Evolutionary conservation across 2,888 invertebrate species (phyloP).

Genomic region (Tiphia femorata): DNA sequence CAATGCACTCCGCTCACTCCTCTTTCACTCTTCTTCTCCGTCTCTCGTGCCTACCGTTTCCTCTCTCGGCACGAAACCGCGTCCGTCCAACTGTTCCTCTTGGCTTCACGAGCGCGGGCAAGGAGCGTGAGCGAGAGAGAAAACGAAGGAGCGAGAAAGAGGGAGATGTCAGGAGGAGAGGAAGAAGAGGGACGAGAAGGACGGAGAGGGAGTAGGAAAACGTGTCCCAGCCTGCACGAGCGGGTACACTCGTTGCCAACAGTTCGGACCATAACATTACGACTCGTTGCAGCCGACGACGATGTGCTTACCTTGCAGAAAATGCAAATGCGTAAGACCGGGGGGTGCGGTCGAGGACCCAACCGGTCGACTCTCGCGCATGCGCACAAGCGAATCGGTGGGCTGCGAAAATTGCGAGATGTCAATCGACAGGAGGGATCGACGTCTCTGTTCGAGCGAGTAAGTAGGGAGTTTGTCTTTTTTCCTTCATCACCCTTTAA

Average conservation of each 20-base stretch:
- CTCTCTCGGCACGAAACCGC: background rate
- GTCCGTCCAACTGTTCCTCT: no score
- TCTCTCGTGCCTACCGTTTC: background rate
- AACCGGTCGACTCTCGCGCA: no score
- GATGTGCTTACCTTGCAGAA: no score
- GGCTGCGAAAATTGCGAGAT: no score
- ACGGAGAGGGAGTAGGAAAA: conserved; percentile 51
- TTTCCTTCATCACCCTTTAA: no score
- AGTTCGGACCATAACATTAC: conserved; percentile 64
- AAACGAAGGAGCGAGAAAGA: conserved; percentile 13
- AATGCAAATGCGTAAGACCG: no score
- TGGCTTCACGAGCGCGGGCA: background rate
- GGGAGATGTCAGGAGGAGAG: background rate
- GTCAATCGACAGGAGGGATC: no score
- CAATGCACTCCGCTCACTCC: background rate
- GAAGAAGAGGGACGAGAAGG: background rate
- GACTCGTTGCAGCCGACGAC: no score
- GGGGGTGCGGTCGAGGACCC: no score
- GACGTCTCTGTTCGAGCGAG: no score
- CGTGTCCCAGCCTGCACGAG: conserved; percentile 65
- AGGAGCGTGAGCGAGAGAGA: conserved; percentile 1
- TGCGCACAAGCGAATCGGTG: no score
- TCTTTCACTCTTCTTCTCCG: background rate
- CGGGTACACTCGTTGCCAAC: conserved; percentile 60
- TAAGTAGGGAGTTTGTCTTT: no score